Percentiles rank a stretch among this genome's conserved stretches.
Evolutionary conservation across 2,888 invertebrate genomes (phyloP).

Genomic region (Tenthredo notha): DNA sequence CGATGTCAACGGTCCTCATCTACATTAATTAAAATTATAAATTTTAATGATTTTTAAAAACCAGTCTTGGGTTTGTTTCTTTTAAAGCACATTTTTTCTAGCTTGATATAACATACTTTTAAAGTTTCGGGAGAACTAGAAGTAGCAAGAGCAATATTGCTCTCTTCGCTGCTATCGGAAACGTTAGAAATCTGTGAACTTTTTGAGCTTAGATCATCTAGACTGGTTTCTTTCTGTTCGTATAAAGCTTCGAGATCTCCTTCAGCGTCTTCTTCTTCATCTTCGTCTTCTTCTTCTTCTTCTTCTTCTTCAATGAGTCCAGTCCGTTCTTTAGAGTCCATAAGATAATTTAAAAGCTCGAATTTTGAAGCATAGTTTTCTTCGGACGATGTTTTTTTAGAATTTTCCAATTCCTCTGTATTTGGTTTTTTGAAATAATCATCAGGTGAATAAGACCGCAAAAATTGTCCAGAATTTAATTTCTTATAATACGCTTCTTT

Average conservation of each 20-base stretch:
- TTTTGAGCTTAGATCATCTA: slow-evolving; percentile 83
- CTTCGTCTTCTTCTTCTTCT: slow-evolving; percentile 80
- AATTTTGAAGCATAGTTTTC: slow-evolving; percentile 85
- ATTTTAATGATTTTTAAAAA: slow-evolving; percentile 32
- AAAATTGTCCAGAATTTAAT: slow-evolving; percentile 67
- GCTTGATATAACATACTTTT: slow-evolving; percentile 67
- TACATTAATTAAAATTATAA: slow-evolving; percentile 57
- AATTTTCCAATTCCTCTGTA: slow-evolving; percentile 68
- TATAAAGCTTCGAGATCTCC: slow-evolving; percentile 79
- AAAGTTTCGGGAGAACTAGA: slow-evolving; percentile 73
- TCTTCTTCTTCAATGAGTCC: slow-evolving; percentile 75
- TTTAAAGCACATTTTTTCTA: background rate
- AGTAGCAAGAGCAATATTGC: slow-evolving; percentile 82
- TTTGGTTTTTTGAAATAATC: slow-evolving; percentile 70
- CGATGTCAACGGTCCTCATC: slow-evolving; percentile 86
- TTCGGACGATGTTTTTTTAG: slow-evolving; percentile 82
- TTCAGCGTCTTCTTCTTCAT: slow-evolving; percentile 82
- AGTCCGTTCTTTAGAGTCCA: slow-evolving; percentile 87
- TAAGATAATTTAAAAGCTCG: slow-evolving; percentile 93
- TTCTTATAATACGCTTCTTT: slow-evolving; percentile 69
- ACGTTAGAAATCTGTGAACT: slow-evolving; percentile 89
- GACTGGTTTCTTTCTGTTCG: slow-evolving; percentile 78
- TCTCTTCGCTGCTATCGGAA: slow-evolving; percentile 93
- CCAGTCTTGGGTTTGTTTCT: background rate
- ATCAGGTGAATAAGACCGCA: slow-evolving; percentile 69